Base-by-base conservation (phyloP, 2,888 invertebrate genomes). In the Carabus problematicus region DNA sequence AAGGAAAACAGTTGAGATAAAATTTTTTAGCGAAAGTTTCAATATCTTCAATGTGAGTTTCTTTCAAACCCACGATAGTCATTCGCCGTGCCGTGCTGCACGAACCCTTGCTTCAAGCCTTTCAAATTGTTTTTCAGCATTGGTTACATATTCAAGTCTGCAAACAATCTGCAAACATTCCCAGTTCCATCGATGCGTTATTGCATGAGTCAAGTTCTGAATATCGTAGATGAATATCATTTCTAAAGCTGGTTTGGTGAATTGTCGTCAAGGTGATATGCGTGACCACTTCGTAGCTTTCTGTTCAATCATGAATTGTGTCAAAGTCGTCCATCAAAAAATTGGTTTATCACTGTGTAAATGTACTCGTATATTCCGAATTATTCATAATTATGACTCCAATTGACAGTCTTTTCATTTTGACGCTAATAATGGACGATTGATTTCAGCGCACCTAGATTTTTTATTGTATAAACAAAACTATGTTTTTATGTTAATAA, bases 111-210 rank as follows among this genome's bases (percentile, higher is more conserved):
- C 19, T 62, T 61, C 18, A 69, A 45, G 11, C 11, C 19, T 16
- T 61, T 69, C 14, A 69, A 56, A 14, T 69, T 62, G 45, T 69
- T 69, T 11, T 62, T 43, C 40, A 55, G 43, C 40, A 69, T 12
- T 45, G 45, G 18, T 16, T 62, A 39, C 43, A 56, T 69, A 40
- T 55, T 42, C 45, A 69, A 56, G 55, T 39, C 62, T 62, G 43
- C 40, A 8, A 69, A n/a, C n/a, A 55, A 62, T 62, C 69, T 9
- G 45, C 45, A 69, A 69, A 69, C 11, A 62, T 62, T 11, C 62
- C 69, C 16, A 40, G 14, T 14, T 69, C 69, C 14, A 69, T 43
- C 19, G n/a, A 47, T 40, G 45, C 14, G 19, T 62, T 69, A 47
- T 69, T 41, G 47, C 62, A 45, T 9, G 19, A 19, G n/a, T 55